Evolutionary conservation across 1,140 invertebrate genomes (phyloP), one percentile per base, ranked within the genome.

Genomic region (Pachypsylla venusta): DNA sequence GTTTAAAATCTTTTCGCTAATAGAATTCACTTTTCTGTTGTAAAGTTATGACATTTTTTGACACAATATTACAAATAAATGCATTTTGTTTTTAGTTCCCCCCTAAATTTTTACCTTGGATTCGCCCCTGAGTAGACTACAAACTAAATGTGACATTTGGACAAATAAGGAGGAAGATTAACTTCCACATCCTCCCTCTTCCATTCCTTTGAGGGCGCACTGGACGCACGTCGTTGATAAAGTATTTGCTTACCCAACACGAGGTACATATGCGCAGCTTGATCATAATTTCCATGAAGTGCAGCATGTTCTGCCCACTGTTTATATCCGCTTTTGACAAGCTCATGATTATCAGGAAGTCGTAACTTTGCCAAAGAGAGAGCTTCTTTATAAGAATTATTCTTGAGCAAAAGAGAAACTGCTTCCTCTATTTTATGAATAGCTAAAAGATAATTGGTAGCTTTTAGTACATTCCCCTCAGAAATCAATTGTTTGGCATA

Each of bases 391-490:
- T 48, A 48, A 19, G 22, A 22, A 3, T 48, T 22, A 19, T 48
- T 5, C n/a, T 4, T 4, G n/a, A 48, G 42, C 4, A 48, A 22
- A n/a, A 48, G 42, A 5, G 4, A 19, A n/a, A 48, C 42, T 3
- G 42, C 42, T 48, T 48, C 42, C 42, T 48, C 42, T 4, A 48
- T 22, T 22, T 48, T 48, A 22, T 48, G 42, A 19, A 48, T 48
- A 22, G 42, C 42, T n/a, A 48, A 22, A 7, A 48, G 22, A 22
- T 48, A 48, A 22, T 48, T 48, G 7, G 42, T 48, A 22, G 42
- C 42, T 22, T 48, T 48, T 4, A 48, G 42, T 5, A 48, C 22
- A 4, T 48, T 5, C n/a, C 42, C 42, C n/a, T 4, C 7, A 4
- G 42, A 4, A 22, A 48, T 48, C 7, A 48, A 22, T 22, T 48